Base-by-base conservation (phyloP, 2,888 invertebrate species). In the Tillus elongatus region DNA sequence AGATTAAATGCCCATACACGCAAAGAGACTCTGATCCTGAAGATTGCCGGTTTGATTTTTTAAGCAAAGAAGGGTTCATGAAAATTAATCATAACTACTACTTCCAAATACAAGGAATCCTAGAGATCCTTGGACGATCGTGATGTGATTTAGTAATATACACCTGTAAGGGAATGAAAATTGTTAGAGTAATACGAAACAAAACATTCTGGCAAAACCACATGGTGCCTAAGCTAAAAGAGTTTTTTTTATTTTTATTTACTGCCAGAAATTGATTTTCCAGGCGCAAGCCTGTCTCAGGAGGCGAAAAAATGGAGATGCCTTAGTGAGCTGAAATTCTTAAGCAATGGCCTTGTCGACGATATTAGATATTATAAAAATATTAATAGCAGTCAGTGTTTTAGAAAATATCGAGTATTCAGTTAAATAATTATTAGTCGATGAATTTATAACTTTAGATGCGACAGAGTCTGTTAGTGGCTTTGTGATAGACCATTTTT, bases 401-500 rank as follows among this genome's bases (percentile, higher is more conserved):
- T 15, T 31, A 31, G 3, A 13, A 2, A 10, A 31, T 14, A 31
- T 31, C 10, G 2, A 31, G 2, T 31, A 15, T 13, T 31, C 31
- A 4, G 15, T 31, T 4, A 31, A 13, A 31, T 14, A 14, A 31
- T 14, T 31, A 31, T 14, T 31, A 10, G 10, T 31, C 10, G 15
- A 15, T 10, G 31, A 31, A 15, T 31, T 31, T 4, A 13, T 10
- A 3, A 31, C 31, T 4, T 15, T 31, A 2, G n/a, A 12, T 4
- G 10, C 2, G 14, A n/a, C 3, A 10, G 13, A 31, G n/a, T 13
- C 10, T 12, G 4, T 28, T 4, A 28, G 28, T 11, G 11, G 28
- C 11, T 28, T 28, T 10, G 10, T 28, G n/a, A 31, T 31, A 15
- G 31, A 31, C 9, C 31, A 31, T 31, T 31, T 9, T 10, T 31